phyloP scores from a whole-genome alignment of 2,113 vertebrate species.

The Microcebus griseorufus region DNA sequence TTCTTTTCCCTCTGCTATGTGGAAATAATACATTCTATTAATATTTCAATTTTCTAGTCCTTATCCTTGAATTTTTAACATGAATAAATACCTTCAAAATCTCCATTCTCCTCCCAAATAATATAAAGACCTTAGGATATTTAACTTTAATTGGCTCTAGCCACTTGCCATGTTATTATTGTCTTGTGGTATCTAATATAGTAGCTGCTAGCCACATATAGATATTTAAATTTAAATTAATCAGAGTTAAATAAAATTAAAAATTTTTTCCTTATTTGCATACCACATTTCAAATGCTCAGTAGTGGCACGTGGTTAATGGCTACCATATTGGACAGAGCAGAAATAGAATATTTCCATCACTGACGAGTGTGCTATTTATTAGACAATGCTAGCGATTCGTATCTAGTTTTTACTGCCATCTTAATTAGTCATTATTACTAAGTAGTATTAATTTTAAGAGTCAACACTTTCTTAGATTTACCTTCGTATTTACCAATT shows the following conservation, averaged over 20 bases:
- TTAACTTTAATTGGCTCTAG: neutral
- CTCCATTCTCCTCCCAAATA: neutral
- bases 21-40: neutral
- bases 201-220: neutral
- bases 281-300: neutral
- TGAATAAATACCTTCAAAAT: constrained; percentile 12
- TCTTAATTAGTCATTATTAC: neutral
- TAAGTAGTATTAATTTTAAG: neutral
- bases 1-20: neutral
- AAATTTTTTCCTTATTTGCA: neutral
- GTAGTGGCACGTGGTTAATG: neutral
- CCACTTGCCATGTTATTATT: neutral
- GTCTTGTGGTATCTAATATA: neutral
- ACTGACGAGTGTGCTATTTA: neutral
- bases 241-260: neutral
- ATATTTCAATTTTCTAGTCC: neutral
- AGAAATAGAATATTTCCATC: neutral
- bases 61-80: neutral
- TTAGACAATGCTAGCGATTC: neutral
- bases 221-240: neutral
- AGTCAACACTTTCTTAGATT: neutral
- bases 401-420: neutral
- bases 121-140: neutral
- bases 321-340: neutral
- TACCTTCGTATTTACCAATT: neutral